Evolutionary conservation across 2,888 invertebrate species (phyloP).

Genomic region (Eurytoma californica): DNA sequence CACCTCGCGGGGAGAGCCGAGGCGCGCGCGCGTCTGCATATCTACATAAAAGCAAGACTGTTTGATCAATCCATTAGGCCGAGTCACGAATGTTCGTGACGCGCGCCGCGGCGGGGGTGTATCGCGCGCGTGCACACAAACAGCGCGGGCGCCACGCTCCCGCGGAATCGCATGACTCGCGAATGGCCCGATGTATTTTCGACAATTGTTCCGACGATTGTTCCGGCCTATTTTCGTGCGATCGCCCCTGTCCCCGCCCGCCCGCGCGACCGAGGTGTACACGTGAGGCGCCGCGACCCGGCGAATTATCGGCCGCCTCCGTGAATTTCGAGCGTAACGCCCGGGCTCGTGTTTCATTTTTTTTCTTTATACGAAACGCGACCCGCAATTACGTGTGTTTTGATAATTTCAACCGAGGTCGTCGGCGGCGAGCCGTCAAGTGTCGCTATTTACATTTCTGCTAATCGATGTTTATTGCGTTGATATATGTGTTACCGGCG

Average conservation of each 20-base stretch:
- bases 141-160: not conserved
- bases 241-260: too few species aligned
- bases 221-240: slow-evolving; percentile 45
- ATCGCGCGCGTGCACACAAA: not conserved
- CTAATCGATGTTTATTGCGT: too few species aligned
- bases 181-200: slow-evolving; percentile 57
- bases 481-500: too few species aligned
- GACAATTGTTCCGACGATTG: slow-evolving; percentile 55
- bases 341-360: too few species aligned
- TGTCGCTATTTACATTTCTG: not conserved
- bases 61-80: slow-evolving; percentile 58
- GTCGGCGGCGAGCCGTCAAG: not conserved
- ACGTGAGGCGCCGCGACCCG: not conserved
- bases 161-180: slow-evolving; percentile 43
- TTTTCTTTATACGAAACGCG: not conserved
- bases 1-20: slow-evolving; percentile 33
- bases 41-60: slow-evolving; percentile 45
- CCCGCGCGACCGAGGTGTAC: not conserved
- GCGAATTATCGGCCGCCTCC: too few species aligned
- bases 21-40: slow-evolving; percentile 12
- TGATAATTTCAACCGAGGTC: slow-evolving; percentile 7
- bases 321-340: too few species aligned
- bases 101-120: not conserved
- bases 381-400: not conserved
- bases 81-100: slow-evolving; percentile 52